Conservation (phyloP, 1,140 invertebrate genomes). For the Nebria ingens region DNA sequence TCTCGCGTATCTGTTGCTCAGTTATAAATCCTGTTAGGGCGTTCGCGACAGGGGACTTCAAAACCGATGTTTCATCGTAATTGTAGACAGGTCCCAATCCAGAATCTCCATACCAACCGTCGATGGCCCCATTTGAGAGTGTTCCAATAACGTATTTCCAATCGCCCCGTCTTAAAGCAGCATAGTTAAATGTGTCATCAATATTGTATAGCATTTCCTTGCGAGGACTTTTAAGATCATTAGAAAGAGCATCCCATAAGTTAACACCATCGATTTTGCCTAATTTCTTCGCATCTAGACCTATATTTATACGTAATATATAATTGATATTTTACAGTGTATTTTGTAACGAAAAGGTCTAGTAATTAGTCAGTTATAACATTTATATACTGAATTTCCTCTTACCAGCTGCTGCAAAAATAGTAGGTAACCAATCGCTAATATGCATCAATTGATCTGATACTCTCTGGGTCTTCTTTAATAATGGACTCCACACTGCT, state of each 20-base stretch:
- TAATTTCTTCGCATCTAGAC: constrained; percentile 4
- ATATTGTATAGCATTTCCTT: constrained; percentile 61
- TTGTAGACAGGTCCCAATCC: constrained; percentile 31
- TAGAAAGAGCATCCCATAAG: constrained; percentile 53
- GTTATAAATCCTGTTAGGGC: constrained; percentile 38
- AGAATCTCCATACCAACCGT: constrained; percentile 49
- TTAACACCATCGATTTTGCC: constrained; percentile 53
- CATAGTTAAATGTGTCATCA: constrained; percentile 51
- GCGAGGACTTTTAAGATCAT: constrained; percentile 40
- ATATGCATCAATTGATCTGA: constrained; percentile 71
- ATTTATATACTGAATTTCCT: too few species aligned
- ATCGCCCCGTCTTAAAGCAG: constrained; percentile 49
- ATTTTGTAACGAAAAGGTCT: too few species aligned
- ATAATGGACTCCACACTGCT: constrained; percentile 65
- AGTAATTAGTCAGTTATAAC: too few species aligned
- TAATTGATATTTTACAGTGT: too few species aligned
- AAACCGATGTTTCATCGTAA: constrained; percentile 37
- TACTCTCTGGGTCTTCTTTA: constrained; percentile 45
- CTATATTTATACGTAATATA: too few species aligned
- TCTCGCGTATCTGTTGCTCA: constrained; percentile 33
- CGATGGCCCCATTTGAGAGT: constrained; percentile 33
- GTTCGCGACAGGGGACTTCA: constrained; percentile 38
- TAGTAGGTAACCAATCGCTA: constrained; percentile 78
- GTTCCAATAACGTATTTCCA: constrained; percentile 67
- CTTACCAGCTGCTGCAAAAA: constrained; percentile 51